phyloP scores from a whole-genome alignment of 2,797 vertebrate species.

The Acanthurus leucopareius region DNA sequence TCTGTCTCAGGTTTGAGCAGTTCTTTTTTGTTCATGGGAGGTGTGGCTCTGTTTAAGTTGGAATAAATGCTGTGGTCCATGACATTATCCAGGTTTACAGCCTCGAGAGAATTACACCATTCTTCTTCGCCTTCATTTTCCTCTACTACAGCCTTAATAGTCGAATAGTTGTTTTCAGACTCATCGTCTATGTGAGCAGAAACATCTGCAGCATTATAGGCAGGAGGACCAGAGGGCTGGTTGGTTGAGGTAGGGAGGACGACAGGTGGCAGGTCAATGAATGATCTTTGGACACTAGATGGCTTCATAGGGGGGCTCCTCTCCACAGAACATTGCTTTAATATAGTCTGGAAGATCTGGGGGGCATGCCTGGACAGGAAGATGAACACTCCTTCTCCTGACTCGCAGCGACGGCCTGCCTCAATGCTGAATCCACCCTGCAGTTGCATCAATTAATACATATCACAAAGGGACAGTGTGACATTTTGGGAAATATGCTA shows the following conservation, averaged over 20 bases:
- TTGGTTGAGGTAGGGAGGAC: constrained; percentile 25
- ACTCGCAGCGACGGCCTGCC: constrained; percentile 91
- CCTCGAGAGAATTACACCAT: constrained; percentile 43
- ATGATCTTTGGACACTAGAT: constrained; percentile 28
- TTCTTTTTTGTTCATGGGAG: constrained; percentile 15
- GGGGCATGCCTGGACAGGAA: constrained; percentile 84
- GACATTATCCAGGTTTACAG: constrained; percentile 35
- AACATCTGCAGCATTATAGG: background rate
- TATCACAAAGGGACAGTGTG: too few relatives aligned
- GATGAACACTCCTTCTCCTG: constrained; percentile 90
- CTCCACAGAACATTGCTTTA: constrained; percentile 54
- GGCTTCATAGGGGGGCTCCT: constrained; percentile 16
- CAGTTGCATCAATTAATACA: constrained; percentile 38
- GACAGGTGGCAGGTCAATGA: constrained; percentile 6
- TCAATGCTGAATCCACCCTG: constrained; percentile 90
- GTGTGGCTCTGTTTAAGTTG: constrained; percentile 44
- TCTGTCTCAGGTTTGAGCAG: background rate
- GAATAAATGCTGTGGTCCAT: constrained; percentile 53
- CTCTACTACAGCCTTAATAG: constrained; percentile 42
- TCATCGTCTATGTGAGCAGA: constrained; percentile 7
- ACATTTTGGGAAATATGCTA: background rate
- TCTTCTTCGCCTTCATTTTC: constrained; percentile 44
- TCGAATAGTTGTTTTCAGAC: constrained; percentile 72
- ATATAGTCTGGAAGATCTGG: constrained; percentile 84
- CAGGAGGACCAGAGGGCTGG: constrained; percentile 28